phyloP scores from a whole-genome alignment of 1,140 invertebrate genomes.

The Eulimnadia texana region DNA sequence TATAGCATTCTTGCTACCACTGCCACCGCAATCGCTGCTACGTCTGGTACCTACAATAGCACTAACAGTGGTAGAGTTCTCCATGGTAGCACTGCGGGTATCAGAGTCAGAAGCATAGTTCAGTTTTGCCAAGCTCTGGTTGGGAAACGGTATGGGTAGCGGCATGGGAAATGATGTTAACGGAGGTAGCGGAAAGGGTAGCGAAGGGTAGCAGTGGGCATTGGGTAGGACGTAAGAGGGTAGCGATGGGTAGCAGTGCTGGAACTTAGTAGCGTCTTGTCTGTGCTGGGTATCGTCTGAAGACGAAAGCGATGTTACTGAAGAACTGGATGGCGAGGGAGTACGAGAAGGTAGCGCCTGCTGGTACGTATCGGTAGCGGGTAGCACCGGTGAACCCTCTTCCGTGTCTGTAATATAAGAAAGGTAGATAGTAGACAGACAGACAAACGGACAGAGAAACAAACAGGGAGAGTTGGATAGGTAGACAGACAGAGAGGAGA shows the following conservation, averaged over 20 bases:
- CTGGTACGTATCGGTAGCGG: neutral
- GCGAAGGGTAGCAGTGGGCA: slow-evolving; percentile 5
- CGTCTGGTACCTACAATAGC: neutral
- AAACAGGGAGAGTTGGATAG: too few species aligned
- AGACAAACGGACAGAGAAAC: neutral
- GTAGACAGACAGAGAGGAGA: too few species aligned
- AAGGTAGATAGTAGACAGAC: neutral
- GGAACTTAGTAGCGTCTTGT: neutral
- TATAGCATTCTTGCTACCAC: slow-evolving; percentile 21
- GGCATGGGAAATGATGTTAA: slow-evolving; percentile 8
- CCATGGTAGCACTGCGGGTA: neutral
- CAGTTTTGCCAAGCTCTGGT: neutral
- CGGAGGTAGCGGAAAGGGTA: slow-evolving; percentile 10
- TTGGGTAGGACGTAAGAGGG: neutral
- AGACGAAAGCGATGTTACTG: neutral
- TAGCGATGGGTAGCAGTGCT: neutral
- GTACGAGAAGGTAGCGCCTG: neutral
- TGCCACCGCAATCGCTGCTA: neutral
- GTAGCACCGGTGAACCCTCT: neutral
- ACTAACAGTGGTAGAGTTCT: slow-evolving; percentile 6
- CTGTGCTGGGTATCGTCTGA: neutral
- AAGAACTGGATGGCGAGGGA: neutral
- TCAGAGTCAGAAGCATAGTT: neutral
- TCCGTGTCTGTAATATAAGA: neutral
- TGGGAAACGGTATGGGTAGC: slow-evolving; percentile 7